Evolutionary conservation across 2,888 invertebrate species (phyloP).

Genomic region (Tachystola acroxantha): DNA sequence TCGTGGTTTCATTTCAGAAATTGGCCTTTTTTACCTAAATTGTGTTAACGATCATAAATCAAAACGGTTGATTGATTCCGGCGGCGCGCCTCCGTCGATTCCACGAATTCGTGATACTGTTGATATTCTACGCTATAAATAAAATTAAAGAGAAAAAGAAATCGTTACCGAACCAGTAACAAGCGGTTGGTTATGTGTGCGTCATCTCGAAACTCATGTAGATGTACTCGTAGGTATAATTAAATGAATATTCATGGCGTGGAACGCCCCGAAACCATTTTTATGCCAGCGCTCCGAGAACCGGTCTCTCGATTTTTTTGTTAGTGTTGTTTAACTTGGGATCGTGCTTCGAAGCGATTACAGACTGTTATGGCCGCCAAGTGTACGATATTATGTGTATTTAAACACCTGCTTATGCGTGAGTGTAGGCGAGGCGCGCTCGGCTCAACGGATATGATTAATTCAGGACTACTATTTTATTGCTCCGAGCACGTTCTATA

Average conservation of each 20-base stretch:
- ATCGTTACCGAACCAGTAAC: constrained; percentile 40
- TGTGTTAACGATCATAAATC: constrained; percentile 17
- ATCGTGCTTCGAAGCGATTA: constrained; percentile 49
- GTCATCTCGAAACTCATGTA: constrained; percentile 52
- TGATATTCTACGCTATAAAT: constrained; percentile 36
- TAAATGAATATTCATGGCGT: constrained; percentile 63
- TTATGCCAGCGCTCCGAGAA: constrained; percentile 44
- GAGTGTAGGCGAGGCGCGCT: constrained; percentile 28
- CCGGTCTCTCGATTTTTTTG: constrained; percentile 55
- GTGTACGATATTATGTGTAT: constrained; percentile 49
- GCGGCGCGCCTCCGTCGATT: constrained; percentile 17
- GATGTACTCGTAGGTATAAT: constrained; percentile 50
- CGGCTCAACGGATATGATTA: constrained; percentile 51
- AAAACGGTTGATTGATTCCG: constrained; percentile 18
- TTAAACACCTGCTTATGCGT: constrained; percentile 55
- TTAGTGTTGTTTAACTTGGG: constrained; percentile 52
- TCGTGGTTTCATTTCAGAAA: too few species aligned
- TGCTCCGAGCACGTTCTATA: constrained; percentile 34
- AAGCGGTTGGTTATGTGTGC: constrained; percentile 35
- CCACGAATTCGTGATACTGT: constrained; percentile 24
- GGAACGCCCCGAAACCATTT: constrained; percentile 55
- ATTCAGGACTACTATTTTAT: constrained; percentile 50
- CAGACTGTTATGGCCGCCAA: constrained; percentile 47
- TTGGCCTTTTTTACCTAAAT: constrained; percentile 11
- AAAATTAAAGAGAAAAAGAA: constrained; percentile 31